Base-by-base conservation (phyloP, 2,888 invertebrate genomes). In the Piscicola geometra region DNA sequence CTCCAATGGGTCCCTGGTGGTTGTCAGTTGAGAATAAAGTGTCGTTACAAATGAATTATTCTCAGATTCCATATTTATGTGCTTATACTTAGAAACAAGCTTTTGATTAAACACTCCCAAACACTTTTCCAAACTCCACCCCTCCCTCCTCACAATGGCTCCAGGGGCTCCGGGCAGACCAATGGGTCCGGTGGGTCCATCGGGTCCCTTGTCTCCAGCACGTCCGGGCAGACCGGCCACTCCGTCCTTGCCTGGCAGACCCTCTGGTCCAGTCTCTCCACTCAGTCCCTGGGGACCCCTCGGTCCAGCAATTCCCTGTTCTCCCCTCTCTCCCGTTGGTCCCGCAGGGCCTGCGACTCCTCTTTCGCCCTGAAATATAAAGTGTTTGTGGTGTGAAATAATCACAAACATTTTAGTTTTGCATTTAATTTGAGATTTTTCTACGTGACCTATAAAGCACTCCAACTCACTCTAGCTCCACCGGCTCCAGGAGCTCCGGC, bases 91-190 rank as follows among this genome's bases (percentile, higher is more conserved):
- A n/a, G n/a, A n/a, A n/a, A n/a, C n/a, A n/a, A n/a, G n/a, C n/a
- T n/a, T n/a, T n/a, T n/a, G n/a, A n/a, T n/a, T n/a, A n/a, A n/a
- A n/a, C n/a, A n/a, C n/a, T n/a, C n/a, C n/a, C n/a, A n/a, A n/a
- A n/a, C n/a, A n/a, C n/a, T n/a, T n/a, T n/a, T n/a, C n/a, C 52
- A 50, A 18, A 15, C 12, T 32, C n/a, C n/a, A n/a, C n/a, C n/a
- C 3, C 12, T 21, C 30, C 3, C 28, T 2, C 71, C 70, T 66
- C 33, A 77, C 77, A 60, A 71, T 12, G 41, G 72, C 36, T 69
- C 78, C 93, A 36, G 80, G 78, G 30, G 80, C 77, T 69, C 92
- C 84, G 88, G 89, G 76, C 89, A 88, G 76, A 87, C 92, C 92
- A 81, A 90, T 86, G 33, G 91, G 90, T 67, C 90, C 90, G 80